Conservation (phyloP, 2,888 invertebrate species). For the Adelphocoris suturalis region DNA sequence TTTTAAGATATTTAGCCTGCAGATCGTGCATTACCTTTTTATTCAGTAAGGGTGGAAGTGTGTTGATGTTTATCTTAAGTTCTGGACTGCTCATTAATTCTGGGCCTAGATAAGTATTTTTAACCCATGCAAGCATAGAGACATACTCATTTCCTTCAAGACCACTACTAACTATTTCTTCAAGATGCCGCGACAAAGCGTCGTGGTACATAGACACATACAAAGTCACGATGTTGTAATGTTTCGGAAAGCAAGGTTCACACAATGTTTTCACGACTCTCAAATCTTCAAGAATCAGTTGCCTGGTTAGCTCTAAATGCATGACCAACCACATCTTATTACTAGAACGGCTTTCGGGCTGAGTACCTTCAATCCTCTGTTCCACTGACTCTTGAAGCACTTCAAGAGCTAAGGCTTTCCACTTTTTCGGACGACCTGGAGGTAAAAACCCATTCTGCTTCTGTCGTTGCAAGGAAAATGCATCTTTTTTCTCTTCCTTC, state of each 20-base stretch:
- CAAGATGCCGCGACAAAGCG: constrained; percentile 89
- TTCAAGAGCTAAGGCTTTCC: constrained; percentile 92
- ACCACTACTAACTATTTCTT: constrained; percentile 92
- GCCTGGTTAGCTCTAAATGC: constrained; percentile 88
- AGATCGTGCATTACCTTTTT: constrained; percentile 87
- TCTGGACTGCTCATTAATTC: constrained; percentile 94
- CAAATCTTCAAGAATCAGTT: constrained; percentile 93
- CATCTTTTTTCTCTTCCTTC: constrained; percentile 96
- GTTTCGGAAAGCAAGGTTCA: constrained; percentile 96
- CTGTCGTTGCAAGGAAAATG: constrained; percentile 85
- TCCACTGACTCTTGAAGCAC: constrained; percentile 89
- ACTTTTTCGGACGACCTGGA: constrained; percentile 94
- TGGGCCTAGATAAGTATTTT: constrained; percentile 92
- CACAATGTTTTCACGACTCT: constrained; percentile 93
- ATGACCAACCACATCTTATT: constrained; percentile 98
- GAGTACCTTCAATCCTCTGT: constrained; percentile 95
- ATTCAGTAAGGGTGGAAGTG: constrained; percentile 88
- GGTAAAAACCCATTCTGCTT: constrained; percentile 80
- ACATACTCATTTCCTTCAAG: constrained; percentile 98
- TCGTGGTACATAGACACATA: constrained; percentile 97
- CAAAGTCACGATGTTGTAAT: constrained; percentile 94
- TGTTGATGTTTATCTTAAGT: constrained; percentile 86
- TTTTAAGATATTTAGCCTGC: constrained; percentile 90
- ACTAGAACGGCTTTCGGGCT: constrained; percentile 92
- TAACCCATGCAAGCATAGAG: constrained; percentile 93